phyloP scores from a whole-genome alignment of 2,888 invertebrate species.

The Acleris literana region DNA sequence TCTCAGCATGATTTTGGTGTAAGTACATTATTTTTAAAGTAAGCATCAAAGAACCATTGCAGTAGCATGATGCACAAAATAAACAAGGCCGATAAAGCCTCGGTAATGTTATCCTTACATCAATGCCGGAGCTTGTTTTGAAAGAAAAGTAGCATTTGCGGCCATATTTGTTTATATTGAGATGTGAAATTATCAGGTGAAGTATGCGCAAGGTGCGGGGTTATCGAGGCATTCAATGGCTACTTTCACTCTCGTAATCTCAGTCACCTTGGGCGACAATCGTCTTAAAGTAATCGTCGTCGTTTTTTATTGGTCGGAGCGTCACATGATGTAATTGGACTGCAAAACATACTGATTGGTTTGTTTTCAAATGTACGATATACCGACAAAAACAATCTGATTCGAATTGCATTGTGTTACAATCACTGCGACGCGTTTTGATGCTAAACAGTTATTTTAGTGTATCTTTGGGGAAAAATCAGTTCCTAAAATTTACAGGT shows the following conservation, averaged over 20 bases:
- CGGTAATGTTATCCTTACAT: neutral
- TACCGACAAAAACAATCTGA: too few species aligned
- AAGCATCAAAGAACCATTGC: neutral
- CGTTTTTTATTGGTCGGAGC: slow-evolving; percentile 52
- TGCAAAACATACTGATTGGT: slow-evolving; percentile 21
- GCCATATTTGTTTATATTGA: slow-evolving; percentile 22
- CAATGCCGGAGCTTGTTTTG: slow-evolving; percentile 19
- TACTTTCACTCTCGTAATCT: slow-evolving; percentile 47
- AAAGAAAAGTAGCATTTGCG: neutral
- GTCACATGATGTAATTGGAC: slow-evolving; percentile 46
- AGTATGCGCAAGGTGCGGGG: slow-evolving; percentile 34
- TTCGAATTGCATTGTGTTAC: too few species aligned
- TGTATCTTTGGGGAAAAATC: too few species aligned
- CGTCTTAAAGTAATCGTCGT: slow-evolving; percentile 51
- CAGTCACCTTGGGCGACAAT: slow-evolving; percentile 55
- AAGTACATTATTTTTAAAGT: too few species aligned
- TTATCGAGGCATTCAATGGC: slow-evolving; percentile 47
- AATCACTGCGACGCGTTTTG: too few species aligned
- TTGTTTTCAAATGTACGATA: slow-evolving; percentile 11
- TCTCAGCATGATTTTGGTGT: too few species aligned
- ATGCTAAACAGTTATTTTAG: too few species aligned
- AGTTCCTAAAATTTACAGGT: too few species aligned
- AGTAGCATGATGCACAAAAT: neutral
- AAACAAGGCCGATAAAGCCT: neutral
- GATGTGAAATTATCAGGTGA: slow-evolving; percentile 14